Conservation (phyloP, 2,113 vertebrate genomes). For the Psettodes erumei region DNA sequence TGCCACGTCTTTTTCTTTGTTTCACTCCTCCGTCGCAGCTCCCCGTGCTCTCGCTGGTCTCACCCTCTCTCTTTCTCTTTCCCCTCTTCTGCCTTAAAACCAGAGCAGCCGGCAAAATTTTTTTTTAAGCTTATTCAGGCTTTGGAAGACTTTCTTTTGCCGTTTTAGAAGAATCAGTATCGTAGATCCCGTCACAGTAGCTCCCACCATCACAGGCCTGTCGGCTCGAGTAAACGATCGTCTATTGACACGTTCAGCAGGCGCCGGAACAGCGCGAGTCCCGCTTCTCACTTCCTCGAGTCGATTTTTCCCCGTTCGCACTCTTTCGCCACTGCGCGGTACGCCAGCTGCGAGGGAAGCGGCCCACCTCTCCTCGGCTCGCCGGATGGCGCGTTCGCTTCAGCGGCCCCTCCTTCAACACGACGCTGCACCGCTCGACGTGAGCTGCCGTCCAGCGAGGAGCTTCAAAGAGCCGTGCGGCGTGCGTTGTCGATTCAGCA, state of each 20-base stretch:
- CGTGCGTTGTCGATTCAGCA: background rate
- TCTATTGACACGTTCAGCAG: background rate
- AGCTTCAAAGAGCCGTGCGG: background rate
- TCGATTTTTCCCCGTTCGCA: background rate
- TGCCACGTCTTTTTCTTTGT: constrained; percentile 52
- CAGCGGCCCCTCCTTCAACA: background rate
- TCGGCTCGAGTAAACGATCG: no score
- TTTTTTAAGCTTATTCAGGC: background rate
- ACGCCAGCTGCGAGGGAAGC: background rate
- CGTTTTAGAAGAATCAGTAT: no score
- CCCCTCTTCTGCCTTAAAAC: background rate
- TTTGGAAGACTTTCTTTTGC: no score
- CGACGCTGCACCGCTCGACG: background rate
- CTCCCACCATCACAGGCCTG: background rate
- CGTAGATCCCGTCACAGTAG: background rate
- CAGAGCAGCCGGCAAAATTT: background rate
- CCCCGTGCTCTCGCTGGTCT: constrained; percentile 9
- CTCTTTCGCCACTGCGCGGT: background rate
- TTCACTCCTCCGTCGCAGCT: constrained; percentile 13
- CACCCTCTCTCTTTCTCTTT: constrained; percentile 5
- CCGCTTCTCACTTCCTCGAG: background rate
- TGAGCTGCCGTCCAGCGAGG: background rate
- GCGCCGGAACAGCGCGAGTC: background rate
- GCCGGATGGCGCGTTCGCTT: background rate
- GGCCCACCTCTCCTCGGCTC: background rate